A percentile compares a stretch with the other conserved stretches of the same genome.
Conservation (phyloP, 2,113 vertebrate genomes). For the Dasyprocta punctata region DNA sequence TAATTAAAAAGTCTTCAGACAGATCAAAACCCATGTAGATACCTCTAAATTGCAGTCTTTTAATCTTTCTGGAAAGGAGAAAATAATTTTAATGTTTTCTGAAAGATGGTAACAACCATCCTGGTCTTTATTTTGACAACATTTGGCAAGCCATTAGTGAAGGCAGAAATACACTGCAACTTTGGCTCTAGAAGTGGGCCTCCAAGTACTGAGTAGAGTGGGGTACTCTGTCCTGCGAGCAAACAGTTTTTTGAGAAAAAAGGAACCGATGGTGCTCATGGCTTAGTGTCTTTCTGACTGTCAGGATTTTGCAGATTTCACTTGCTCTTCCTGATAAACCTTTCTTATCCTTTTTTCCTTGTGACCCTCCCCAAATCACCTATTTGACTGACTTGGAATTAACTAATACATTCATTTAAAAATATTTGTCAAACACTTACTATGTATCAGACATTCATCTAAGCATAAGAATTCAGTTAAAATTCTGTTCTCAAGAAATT, state of each 20-base stretch:
- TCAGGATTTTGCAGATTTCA: background rate
- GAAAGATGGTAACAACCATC: background rate
- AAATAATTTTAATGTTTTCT: background rate
- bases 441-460: background rate
- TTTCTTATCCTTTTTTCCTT: background rate
- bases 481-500: background rate
- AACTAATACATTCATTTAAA: background rate
- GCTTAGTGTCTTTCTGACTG: background rate
- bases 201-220: background rate
- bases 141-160: background rate
- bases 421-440: background rate
- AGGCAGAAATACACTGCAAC: background rate
- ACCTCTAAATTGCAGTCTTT: background rate
- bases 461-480: slow-evolving; percentile 18
- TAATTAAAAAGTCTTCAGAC: background rate
- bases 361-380: background rate
- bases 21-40: background rate
- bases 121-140: background rate
- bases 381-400: background rate
- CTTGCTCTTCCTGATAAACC: background rate
- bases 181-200: background rate
- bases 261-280: background rate
- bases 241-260: background rate
- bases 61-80: background rate
- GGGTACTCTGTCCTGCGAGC: background rate